These are phyloP conservation scores for Hyperopisus bebe DNA, from an alignment of 2,113 vertebrate species.

Conservation along the genomic window DNA sequence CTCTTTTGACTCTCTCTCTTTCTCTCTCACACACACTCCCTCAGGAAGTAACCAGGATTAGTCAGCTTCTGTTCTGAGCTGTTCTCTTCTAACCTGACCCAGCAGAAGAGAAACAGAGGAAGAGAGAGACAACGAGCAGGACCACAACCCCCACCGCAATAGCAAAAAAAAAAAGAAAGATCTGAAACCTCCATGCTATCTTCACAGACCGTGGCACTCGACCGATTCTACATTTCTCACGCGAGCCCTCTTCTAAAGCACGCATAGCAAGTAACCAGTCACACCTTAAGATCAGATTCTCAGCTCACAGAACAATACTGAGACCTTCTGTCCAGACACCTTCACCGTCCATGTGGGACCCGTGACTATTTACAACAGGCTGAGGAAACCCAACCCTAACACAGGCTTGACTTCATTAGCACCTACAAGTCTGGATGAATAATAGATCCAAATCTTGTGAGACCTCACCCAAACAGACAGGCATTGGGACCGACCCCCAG, in stretches of 20 bases:
- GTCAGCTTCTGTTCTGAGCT: neutral
- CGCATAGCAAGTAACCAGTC: neutral
- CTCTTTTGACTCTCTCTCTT: neutral
- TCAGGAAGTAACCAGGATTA: constrained; percentile 23
- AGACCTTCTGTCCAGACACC: neutral
- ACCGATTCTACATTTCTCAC: neutral
- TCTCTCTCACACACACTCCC: neutral
- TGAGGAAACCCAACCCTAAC: neutral
- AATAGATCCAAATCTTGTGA: neutral
- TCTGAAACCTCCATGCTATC: neutral
- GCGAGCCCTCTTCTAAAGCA: constrained; percentile 26
- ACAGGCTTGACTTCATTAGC: neutral
- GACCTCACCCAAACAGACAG: neutral
- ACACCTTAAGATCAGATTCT: neutral
- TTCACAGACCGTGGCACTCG: constrained; percentile 12
- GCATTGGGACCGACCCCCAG: neutral
- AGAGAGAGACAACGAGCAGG: constrained; percentile 13
- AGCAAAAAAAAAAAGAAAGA: neutral
- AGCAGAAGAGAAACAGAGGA: neutral
- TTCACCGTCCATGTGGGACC: neutral
- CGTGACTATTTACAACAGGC: neutral
- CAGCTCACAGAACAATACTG: neutral
- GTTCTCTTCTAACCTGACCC: neutral
- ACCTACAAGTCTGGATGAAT: neutral
- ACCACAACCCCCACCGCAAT: constrained; percentile 36